phyloP scores from a whole-genome alignment of 2,888 invertebrate genomes.

The Cyclophora albipunctata region DNA sequence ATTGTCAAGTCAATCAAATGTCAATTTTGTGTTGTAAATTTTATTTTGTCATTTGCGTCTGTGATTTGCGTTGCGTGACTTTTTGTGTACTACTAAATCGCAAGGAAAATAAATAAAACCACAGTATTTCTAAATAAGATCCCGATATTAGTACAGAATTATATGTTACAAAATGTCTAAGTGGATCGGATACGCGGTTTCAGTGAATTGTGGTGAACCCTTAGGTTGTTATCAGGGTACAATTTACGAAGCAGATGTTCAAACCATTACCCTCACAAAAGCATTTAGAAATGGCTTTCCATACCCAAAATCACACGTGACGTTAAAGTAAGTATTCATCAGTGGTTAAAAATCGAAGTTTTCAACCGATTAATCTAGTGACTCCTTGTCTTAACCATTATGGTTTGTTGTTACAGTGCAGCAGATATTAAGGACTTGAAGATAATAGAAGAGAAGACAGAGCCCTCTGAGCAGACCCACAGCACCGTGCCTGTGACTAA shows the following conservation, averaged over 20 bases:
- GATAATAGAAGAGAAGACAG: constrained; percentile 80
- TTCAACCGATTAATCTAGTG: too few relatives aligned
- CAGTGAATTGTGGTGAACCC: constrained; percentile 85
- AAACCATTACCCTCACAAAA: constrained; percentile 83
- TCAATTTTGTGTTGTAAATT: too few relatives aligned
- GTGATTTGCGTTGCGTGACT: too few relatives aligned
- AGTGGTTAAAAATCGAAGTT: background rate
- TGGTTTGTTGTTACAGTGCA: constrained; percentile 61
- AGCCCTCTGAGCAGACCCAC: constrained; percentile 43
- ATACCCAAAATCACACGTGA: constrained; percentile 66
- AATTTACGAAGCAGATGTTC: constrained; percentile 82
- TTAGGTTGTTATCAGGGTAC: constrained; percentile 87
- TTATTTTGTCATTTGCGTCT: too few relatives aligned
- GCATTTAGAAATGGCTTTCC: constrained; percentile 88
- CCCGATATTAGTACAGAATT: too few relatives aligned
- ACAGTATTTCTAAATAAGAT: too few relatives aligned
- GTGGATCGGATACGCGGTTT: constrained; percentile 87
- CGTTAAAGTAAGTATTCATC: constrained; percentile 52
- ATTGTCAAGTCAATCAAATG: too few relatives aligned
- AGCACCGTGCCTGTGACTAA: constrained; percentile 58
- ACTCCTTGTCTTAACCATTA: too few relatives aligned
- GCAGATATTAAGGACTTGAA: constrained; percentile 84
- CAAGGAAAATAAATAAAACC: too few relatives aligned
- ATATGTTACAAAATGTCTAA: constrained; percentile 56
- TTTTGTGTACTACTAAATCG: too few relatives aligned